Evolutionary conservation across 2,113 vertebrate genomes (phyloP).

Genomic region (Odocoileus virginianus): DNA sequence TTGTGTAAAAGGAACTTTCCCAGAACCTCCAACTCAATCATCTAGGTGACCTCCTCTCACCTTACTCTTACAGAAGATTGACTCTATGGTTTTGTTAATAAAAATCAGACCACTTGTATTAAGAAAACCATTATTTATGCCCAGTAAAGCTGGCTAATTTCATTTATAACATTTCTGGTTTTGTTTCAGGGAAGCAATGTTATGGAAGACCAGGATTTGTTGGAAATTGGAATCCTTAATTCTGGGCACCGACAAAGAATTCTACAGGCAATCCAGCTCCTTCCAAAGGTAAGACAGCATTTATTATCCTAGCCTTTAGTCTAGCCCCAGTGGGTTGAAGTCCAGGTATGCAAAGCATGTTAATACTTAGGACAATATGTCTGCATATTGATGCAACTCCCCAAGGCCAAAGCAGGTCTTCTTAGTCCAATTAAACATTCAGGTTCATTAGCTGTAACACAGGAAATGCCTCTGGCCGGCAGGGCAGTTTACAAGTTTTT

Average conservation of each 20-base stretch:
- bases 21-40: neutral
- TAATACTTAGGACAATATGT: neutral
- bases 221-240: constrained; percentile 98
- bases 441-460: neutral
- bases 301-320: neutral
- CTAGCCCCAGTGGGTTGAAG: neutral
- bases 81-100: neutral
- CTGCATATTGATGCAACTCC: neutral
- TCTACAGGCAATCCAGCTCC: constrained; percentile 97
- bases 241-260: constrained; percentile 97
- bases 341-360: neutral
- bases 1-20: neutral
- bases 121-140: neutral
- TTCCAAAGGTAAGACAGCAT: constrained; percentile 89
- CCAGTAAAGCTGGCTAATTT: neutral
- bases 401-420: neutral
- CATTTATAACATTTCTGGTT: constrained; percentile 64
- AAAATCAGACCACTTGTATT: neutral
- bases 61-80: neutral
- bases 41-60: neutral
- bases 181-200: constrained; percentile 94
- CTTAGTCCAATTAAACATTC: neutral
- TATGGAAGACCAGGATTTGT: constrained; percentile 97
- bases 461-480: neutral
- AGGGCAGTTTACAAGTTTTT: neutral